Percentiles rank a stretch among this genome's conserved stretches.
phyloP scores from a whole-genome alignment of 64 coral and sea anemone genomes.

The Dendrophyllia cribrosa region DNA sequence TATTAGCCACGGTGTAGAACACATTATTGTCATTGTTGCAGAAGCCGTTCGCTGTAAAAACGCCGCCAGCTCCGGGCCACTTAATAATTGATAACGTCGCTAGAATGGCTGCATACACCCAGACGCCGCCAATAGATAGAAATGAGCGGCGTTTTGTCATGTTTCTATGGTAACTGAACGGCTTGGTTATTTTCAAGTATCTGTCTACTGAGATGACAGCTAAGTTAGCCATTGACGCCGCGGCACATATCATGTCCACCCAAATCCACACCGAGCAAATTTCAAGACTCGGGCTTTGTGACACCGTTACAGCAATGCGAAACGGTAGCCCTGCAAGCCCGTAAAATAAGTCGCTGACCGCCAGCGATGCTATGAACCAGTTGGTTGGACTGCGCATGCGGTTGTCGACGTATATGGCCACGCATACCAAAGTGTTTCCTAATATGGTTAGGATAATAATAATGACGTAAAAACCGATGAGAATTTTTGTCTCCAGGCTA shows the following conservation, averaged over 20 bases:
- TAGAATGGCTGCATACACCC: slow-evolving; percentile 73
- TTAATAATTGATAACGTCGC: slow-evolving; percentile 64
- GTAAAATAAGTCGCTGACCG: slow-evolving; percentile 86
- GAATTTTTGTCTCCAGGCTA: not conserved
- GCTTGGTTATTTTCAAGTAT: slow-evolving; percentile 93
- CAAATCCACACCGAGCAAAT: slow-evolving; percentile 77
- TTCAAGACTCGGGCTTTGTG: slow-evolving; percentile 1
- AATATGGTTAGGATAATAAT: slow-evolving; percentile 68
- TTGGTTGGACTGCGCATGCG: slow-evolving; percentile 87
- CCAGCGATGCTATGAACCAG: slow-evolving; percentile 89
- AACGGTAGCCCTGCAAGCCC: slow-evolving; percentile 74
- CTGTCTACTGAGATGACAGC: slow-evolving; percentile 87
- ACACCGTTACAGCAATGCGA: slow-evolving; percentile 52
- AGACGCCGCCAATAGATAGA: slow-evolving; percentile 70
- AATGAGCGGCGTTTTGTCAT: slow-evolving; percentile 78
- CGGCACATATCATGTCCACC: slow-evolving; percentile 81
- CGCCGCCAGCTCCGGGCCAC: slow-evolving; percentile 36
- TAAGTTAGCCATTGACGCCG: slow-evolving; percentile 86
- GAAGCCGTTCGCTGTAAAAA: not conserved
- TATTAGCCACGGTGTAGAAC: slow-evolving; percentile 83
- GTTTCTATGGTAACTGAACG: slow-evolving; percentile 80
- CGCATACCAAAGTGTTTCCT: slow-evolving; percentile 85
- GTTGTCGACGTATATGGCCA: slow-evolving; percentile 79
- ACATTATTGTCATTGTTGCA: slow-evolving; percentile 70
- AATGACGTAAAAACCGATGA: slow-evolving; percentile 64